Conservation (phyloP, 2,113 vertebrate genomes). For the Crotalus tigris region DNA sequence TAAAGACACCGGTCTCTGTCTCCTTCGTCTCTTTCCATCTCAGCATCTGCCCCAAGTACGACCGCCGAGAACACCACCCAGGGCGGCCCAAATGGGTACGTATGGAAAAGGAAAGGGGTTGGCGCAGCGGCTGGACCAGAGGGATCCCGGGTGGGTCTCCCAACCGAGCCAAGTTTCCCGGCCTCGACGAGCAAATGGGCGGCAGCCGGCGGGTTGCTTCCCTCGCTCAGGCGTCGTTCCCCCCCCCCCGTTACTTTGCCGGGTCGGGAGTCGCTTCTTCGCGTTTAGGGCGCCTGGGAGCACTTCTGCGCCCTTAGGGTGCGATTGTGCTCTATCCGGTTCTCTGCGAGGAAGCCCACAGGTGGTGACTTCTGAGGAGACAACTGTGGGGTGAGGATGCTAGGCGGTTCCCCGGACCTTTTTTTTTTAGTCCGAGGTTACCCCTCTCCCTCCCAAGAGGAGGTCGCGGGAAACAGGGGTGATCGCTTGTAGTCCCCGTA, state of each 20-base stretch:
- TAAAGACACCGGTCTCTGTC: neutral
- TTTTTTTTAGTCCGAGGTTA: neutral
- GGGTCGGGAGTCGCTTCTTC: neutral
- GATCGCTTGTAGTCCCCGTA: neutral
- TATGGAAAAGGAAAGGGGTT: neutral
- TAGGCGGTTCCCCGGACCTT: neutral
- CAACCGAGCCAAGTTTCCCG: neutral
- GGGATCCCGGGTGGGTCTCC: neutral
- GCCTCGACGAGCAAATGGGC: neutral
- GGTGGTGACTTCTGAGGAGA: neutral
- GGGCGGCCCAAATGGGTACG: slow-evolving; percentile 15
- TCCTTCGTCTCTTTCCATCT: neutral
- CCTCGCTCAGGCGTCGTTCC: neutral
- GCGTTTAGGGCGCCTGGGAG: neutral
- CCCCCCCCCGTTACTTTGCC: too few species aligned
- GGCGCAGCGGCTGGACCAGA: neutral
- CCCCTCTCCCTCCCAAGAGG: neutral
- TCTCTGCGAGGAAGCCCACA: neutral
- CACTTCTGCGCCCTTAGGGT: neutral
- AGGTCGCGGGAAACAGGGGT: neutral
- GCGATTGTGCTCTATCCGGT: neutral
- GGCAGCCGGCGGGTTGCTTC: neutral
- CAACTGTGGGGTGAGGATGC: neutral
- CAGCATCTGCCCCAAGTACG: neutral
- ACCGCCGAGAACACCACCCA: accelerated